phyloP scores from a whole-genome alignment of 1,140 invertebrate species.

The Gonioctena quinquepunctata region DNA sequence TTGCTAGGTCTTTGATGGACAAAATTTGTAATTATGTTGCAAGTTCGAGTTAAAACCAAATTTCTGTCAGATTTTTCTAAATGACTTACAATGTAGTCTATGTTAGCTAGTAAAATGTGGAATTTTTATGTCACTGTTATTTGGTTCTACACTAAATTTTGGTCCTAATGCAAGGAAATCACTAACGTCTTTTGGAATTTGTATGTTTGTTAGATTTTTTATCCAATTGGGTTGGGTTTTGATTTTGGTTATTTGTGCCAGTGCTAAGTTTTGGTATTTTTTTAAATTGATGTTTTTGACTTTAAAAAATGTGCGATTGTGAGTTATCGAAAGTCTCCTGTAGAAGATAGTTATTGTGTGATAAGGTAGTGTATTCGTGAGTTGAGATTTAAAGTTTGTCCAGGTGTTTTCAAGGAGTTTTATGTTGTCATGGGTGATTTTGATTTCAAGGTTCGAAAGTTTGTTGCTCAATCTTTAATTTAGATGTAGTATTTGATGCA shows the following conservation, averaged over 20 bases:
- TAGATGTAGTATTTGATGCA: neutral
- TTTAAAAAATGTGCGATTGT: neutral
- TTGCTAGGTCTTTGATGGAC: no score
- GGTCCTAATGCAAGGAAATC: constrained; percentile 1
- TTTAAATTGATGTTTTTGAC: neutral
- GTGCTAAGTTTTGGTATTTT: neutral
- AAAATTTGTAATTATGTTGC: no score
- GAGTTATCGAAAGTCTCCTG: neutral
- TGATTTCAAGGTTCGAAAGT: neutral
- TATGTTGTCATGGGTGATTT: neutral
- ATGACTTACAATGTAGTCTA: no score
- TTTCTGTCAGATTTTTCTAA: no score
- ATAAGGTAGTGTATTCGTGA: neutral
- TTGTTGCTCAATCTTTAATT: neutral
- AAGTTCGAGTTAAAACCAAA: no score
- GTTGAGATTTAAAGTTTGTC: neutral
- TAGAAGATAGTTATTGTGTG: neutral
- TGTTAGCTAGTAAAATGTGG: no score
- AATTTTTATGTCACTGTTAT: neutral
- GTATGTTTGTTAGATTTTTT: neutral
- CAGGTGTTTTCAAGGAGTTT: neutral
- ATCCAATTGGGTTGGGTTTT: neutral
- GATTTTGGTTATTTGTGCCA: neutral
- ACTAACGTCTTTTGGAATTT: neutral
- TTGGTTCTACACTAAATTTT: constrained; percentile 4